Conservation (phyloP, 2,797 vertebrate genomes). For the Dendrocincla fuliginosa region DNA sequence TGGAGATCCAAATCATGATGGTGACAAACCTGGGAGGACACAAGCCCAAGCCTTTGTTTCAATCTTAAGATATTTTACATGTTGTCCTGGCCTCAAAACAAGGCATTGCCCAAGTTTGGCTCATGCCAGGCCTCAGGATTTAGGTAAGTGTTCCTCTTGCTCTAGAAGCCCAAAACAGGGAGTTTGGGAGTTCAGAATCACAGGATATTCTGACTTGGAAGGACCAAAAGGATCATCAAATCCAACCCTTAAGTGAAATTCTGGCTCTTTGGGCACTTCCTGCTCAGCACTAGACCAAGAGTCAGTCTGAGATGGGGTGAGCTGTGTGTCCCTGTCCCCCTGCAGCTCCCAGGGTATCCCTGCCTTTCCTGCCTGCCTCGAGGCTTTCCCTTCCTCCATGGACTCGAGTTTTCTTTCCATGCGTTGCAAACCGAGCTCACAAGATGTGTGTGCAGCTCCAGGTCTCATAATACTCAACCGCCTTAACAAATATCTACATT, state of each 20-base stretch:
- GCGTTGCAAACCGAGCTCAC: not conserved
- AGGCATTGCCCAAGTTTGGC: not conserved
- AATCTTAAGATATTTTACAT: not conserved
- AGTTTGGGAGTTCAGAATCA: not conserved
- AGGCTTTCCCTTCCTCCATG: rapidly evolving
- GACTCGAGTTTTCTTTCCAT: rapidly evolving
- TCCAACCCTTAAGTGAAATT: not conserved
- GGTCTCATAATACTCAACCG: not conserved
- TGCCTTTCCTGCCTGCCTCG: not conserved
- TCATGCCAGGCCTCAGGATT: not conserved
- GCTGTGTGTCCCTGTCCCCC: not conserved
- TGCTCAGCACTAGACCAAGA: not conserved
- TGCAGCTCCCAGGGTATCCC: not conserved
- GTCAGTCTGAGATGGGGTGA: rapidly evolving
- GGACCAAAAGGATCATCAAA: not conserved
- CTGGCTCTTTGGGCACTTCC: not conserved
- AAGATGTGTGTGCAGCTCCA: not conserved
- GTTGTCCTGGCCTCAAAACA: not conserved
- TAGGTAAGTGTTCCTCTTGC: too few species aligned
- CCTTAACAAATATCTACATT: not conserved
- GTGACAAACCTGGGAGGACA: not conserved
- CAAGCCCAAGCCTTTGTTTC: not conserved
- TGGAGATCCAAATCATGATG: not conserved
- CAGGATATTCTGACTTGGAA: not conserved
- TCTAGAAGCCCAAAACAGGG: not conserved